phyloP scores from a whole-genome alignment of 37 sponge, comb jelly and placozoan genomes.

The Theonella swinhoei region DNA sequence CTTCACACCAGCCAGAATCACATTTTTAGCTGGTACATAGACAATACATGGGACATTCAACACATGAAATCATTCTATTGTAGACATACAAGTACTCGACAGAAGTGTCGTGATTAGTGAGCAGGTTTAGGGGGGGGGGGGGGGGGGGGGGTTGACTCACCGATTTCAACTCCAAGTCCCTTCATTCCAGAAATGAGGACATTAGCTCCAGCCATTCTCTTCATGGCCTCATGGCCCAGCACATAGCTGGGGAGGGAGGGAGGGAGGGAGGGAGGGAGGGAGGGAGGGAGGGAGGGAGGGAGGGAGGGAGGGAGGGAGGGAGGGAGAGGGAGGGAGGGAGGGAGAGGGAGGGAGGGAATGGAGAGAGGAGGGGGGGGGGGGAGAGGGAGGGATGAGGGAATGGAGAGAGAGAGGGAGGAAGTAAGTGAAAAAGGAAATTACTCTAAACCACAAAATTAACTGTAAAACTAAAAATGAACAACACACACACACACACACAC shows the following conservation, averaged over 20 bases:
- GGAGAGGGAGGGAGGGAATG: background rate
- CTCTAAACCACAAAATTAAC: no score
- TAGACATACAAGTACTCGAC: no score
- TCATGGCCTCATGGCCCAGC: conserved; percentile 98
- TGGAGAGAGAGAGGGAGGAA: no score
- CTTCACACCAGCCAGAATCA: conserved; percentile 93
- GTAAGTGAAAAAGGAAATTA: no score
- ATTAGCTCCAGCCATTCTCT: conserved; percentile 78
- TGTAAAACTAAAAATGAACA: no score
- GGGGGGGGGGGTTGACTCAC: conserved; percentile 46
- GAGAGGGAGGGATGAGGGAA: no score
- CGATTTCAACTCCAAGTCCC: conserved; percentile 95
- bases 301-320: background rate
- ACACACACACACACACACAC: no score
- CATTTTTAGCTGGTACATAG: conserved; percentile 96
- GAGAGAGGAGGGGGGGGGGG: background rate
- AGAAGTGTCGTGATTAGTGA: no score
- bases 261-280: background rate
- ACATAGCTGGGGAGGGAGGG: conserved; percentile 73
- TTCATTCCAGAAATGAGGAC: conserved; percentile 96
- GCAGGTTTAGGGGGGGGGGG: background rate
- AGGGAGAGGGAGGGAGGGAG: no score
- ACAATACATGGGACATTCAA: no score
- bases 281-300: background rate
- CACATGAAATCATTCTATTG: no score